Evolutionary conservation across 1,140 invertebrate genomes (phyloP), one percentile per base, ranked within the genome.

Genomic region (Lanistes nyassanus): DNA sequence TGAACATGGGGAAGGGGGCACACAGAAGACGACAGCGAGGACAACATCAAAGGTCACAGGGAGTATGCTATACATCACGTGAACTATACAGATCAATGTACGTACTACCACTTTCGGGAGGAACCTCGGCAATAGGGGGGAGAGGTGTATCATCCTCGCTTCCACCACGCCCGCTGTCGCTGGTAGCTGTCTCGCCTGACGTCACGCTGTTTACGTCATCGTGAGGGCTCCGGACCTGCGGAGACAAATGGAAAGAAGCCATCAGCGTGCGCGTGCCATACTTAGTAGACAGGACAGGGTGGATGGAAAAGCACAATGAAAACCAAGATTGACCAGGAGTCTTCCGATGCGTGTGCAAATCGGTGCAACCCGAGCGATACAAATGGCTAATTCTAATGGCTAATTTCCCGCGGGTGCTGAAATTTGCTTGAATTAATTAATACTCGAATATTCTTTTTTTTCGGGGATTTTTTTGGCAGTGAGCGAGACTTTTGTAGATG

Each of bases 151-250:
- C 83, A 34, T 82, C 79, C 69, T 85, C 83, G 78, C 83, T 85
- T 47, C 81, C 81, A 21, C 82, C 83, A 23, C 81, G 79, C 13
- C 83, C 83, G 66, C 83, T 83, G 71, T 83, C 83, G 75, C 82
- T 83, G 21, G 78, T 77, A 23, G 77, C 79, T 36, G 81, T 82
- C 51, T 85, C 82, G 29, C 80, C 82, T 42, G 83, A 85, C 19
- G 79, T 83, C n/a, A 83, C 82, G 71, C 83, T 85, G 34, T 79
- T 76, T 26, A 77, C 79, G 71, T 85, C 83, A 56, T 83, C 81
- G 39, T 75, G 76, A 23, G 76, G 73, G 47, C 36, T 70, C 2
- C 76, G 76, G 3, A 78, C 76, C 76, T 78, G 67, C 5, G 2
- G 37, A 51, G 47, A 29, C n/a, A 67, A 67, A 21, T 21, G 29